phyloP scores from a whole-genome alignment of 2,888 invertebrate species.

The Platycnemis pennipes region DNA sequence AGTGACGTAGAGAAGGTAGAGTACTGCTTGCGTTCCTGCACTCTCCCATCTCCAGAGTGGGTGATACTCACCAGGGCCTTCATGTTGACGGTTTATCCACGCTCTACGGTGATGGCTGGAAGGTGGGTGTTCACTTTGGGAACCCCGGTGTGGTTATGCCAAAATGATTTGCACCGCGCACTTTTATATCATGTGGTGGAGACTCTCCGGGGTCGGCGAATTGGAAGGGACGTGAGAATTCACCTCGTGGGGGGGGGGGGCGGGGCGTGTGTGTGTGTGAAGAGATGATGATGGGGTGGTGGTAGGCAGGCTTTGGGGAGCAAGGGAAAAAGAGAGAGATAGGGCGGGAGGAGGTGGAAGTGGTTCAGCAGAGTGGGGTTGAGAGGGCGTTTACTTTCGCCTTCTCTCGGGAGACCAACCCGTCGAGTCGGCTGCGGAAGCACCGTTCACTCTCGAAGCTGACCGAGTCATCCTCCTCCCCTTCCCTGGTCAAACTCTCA shows the following conservation, averaged over 20 bases:
- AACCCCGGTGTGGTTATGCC: background rate
- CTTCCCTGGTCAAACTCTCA: background rate
- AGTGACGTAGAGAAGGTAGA: no score
- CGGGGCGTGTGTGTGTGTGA: background rate
- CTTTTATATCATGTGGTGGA: background rate
- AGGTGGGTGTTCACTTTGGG: background rate
- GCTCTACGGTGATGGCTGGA: background rate
- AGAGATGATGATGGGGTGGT: background rate
- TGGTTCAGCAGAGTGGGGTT: background rate
- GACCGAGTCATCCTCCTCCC: background rate
- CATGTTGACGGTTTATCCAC: background rate
- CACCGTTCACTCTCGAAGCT: background rate
- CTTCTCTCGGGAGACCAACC: background rate
- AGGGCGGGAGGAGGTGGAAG: background rate
- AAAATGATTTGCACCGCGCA: background rate
- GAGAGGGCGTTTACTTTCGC: background rate
- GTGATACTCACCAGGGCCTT: background rate
- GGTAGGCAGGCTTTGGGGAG: background rate
- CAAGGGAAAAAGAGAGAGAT: background rate
- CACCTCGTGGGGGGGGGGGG: background rate
- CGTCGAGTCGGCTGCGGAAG: background rate
- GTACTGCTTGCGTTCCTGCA: no score
- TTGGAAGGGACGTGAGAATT: background rate
- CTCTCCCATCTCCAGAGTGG: no score
- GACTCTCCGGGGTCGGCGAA: background rate